Base-by-base conservation (phyloP, 1,140 invertebrate species). In the Ylistrum balloti region DNA sequence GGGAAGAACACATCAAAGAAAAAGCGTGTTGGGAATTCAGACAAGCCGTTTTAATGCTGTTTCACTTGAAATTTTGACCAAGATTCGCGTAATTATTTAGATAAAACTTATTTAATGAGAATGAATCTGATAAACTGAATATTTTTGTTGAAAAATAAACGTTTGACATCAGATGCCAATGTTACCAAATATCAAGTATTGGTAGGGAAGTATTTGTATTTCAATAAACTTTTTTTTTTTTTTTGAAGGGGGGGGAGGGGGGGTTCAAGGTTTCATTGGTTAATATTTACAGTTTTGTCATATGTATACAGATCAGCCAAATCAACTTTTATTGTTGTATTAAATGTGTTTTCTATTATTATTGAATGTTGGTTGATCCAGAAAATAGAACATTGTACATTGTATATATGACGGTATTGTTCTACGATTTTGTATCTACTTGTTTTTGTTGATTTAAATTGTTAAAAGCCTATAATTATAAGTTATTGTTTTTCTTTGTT, bases 401-500 rank as follows among this genome's bases (percentile, higher is more conserved):
- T 56, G 45, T 56, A 56, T 56, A 20, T 56, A 7, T 38, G 35
- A 38, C 35, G 1, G 17, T 17, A 45, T 45, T 45, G 35, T 38
- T 38, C 5, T 48, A 48, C 22, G n/a, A 48, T 48, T 48, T 9
- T 74, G 17, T 74, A 74, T 7, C 5, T 74, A 74, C n/a, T 74
- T 74, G 56, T 74, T 74, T 74, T 74, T 74, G 56, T 74, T 74
- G 56, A 74, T 28, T 74, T 28, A 22, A 3, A 28, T 74, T 74
- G 56, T 74, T 74, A 74, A 17, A 28, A 28, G 56, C n/a, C 11
- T 22, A 17, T 48, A 48, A 28, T 1, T 13, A 28, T n/a, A 74
- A 74, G 56, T 74, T 74, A 74, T 74, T 74, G 56, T 74, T 74
- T 74, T 28, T 74, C 22, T 48, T 48, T 48, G 9, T 74, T 74